These are phyloP conservation scores for Aurelia sp. DNA, from an alignment of 30 jellyfish, hydroid and myxozoan genomes.

Conservation along the genomic window DNA sequence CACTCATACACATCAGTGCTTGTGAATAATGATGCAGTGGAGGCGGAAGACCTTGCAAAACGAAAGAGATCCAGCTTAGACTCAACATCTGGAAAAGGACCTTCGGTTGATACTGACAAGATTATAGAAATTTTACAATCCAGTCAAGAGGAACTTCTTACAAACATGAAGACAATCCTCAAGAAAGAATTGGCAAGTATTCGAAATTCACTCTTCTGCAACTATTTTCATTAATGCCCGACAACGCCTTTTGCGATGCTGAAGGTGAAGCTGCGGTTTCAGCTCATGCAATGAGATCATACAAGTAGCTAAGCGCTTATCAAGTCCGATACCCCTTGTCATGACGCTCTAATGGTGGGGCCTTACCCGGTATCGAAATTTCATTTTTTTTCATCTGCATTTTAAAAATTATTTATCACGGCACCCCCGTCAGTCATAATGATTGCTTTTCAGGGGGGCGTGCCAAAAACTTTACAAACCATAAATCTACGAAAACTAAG, in stretches of 20 bases:
- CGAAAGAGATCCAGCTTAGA: background rate
- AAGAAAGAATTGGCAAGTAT: conserved; percentile 46
- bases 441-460: too few relatives aligned
- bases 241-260: background rate
- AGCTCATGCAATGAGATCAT: too few relatives aligned
- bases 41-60: background rate
- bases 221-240: background rate
- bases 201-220: background rate
- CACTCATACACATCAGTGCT: conserved; percentile 26
- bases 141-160: conserved; percentile 39
- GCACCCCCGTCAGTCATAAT: too few relatives aligned
- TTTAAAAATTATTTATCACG: too few relatives aligned
- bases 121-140: conserved; percentile 37
- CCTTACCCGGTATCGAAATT: too few relatives aligned
- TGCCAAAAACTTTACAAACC: too few relatives aligned
- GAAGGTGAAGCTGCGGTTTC: too few relatives aligned
- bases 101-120: conserved; percentile 27
- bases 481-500: too few relatives aligned
- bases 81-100: background rate
- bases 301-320: too few relatives aligned
- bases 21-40: conserved; percentile 35
- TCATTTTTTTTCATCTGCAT: too few relatives aligned
- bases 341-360: too few relatives aligned
- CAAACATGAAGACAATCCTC: conserved; percentile 22
- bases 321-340: too few relatives aligned